Evolutionary conservation across 92 coral and sea anemone species (phyloP).

Genomic region (Siderastrea radians): DNA sequence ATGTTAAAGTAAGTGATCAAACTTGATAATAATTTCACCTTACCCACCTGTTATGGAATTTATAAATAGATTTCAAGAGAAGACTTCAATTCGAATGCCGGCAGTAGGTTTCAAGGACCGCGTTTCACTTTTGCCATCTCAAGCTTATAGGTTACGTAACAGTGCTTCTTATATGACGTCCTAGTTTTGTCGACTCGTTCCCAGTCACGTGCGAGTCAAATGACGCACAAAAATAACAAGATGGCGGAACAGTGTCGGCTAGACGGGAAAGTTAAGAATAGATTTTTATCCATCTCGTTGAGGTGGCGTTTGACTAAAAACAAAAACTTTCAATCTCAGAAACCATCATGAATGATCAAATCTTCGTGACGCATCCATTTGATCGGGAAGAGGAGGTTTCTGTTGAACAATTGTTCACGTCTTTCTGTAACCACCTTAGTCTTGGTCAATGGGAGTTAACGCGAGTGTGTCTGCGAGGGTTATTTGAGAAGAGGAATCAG

Average conservation of each 20-base stretch:
- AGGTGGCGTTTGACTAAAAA: not conserved
- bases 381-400: conserved; percentile 75
- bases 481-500: conserved; percentile 59
- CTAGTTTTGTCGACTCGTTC: not conserved
- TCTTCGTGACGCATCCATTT: conserved; percentile 73
- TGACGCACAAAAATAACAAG: conserved; percentile 3
- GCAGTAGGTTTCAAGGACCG: not conserved
- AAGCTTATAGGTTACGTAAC: not conserved
- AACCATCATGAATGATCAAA: conserved; percentile 56
- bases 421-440: conserved; percentile 87
- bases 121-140: not conserved
- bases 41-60: not conserved
- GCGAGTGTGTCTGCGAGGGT: conserved; percentile 81
- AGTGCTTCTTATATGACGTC: not conserved
- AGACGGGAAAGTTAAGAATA: not conserved
- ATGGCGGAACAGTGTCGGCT: not conserved
- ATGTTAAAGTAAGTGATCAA: too few relatives aligned
- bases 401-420: conserved; percentile 75
- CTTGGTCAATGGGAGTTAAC: conserved; percentile 99
- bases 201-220: conserved; percentile 52
- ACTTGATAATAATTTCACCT: too few relatives aligned
- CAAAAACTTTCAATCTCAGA: not conserved
- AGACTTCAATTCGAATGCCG: not conserved
- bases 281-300: not conserved
- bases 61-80: not conserved